Evolutionary conservation across 1,140 invertebrate species (phyloP).

Genomic region (Drosophila ohnishii): DNA sequence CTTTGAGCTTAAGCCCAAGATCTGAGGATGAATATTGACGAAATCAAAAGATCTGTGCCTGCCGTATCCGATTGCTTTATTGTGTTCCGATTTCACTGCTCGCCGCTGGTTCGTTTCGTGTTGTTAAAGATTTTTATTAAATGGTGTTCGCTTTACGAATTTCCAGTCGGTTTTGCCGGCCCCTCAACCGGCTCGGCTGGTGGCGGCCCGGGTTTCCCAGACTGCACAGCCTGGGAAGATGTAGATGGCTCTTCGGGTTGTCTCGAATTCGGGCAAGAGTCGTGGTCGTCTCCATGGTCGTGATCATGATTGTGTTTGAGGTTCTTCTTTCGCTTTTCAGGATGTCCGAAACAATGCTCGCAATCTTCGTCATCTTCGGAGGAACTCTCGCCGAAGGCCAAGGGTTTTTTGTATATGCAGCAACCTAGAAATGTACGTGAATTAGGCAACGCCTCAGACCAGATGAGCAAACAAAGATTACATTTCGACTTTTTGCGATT

Average conservation of each 20-base stretch:
- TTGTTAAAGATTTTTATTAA: slow-evolving; percentile 51
- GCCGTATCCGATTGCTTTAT: slow-evolving; percentile 5
- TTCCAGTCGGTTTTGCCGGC: slow-evolving; percentile 9
- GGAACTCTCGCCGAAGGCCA: slow-evolving; percentile 91
- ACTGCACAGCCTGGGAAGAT: slow-evolving; percentile 27
- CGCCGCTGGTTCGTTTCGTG: slow-evolving; percentile 20
- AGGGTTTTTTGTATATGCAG: slow-evolving; percentile 93
- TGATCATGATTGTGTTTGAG: slow-evolving; percentile 29
- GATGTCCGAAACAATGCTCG: slow-evolving; percentile 93
- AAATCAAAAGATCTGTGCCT: slow-evolving; percentile 8
- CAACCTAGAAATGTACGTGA: slow-evolving; percentile 86
- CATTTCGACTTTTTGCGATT: slow-evolving; percentile 98
- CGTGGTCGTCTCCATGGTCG: slow-evolving; percentile 9
- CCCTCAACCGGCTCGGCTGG: slow-evolving; percentile 7
- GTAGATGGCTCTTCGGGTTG: slow-evolving; percentile 45
- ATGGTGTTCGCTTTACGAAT: slow-evolving; percentile 16
- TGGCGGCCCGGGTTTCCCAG: not conserved
- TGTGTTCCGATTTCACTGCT: slow-evolving; percentile 20
- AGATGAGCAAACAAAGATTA: slow-evolving; percentile 83
- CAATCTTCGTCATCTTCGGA: slow-evolving; percentile 91
- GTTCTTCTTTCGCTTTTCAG: slow-evolving; percentile 87
- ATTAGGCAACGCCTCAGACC: not conserved
- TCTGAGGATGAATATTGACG: slow-evolving; percentile 9
- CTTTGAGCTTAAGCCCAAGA: slow-evolving; percentile 68
- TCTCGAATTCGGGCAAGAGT: not conserved